phyloP scores from a whole-genome alignment of 2,113 vertebrate species.

The Peromyscus maniculatus region DNA sequence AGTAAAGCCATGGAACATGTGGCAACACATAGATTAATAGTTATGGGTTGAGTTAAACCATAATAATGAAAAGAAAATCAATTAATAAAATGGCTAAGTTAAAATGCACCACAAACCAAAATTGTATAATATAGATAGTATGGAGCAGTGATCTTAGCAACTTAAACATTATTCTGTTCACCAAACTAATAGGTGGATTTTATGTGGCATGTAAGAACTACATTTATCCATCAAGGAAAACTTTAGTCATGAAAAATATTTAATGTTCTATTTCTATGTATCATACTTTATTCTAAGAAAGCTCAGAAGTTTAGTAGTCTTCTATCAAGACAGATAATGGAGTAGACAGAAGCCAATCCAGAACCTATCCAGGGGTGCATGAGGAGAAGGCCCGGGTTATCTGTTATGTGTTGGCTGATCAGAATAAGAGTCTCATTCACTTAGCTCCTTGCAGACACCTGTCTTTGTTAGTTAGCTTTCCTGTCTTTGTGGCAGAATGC shows the following conservation, averaged over 20 bases:
- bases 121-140: not conserved
- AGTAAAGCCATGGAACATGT: no score
- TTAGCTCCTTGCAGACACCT: constrained; percentile 91
- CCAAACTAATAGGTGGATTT: not conserved
- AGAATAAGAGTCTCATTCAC: constrained; percentile 94
- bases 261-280: not conserved
- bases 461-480: constrained; percentile 39
- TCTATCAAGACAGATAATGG: constrained; percentile 91
- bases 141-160: not conserved
- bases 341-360: constrained; percentile 90
- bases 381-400: constrained; percentile 94
- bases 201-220: not conserved
- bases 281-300: not conserved
- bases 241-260: not conserved
- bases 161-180: not conserved
- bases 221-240: not conserved
- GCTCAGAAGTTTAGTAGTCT: constrained; percentile 80
- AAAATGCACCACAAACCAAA: not conserved
- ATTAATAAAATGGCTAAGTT: not conserved
- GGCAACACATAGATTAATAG: no score
- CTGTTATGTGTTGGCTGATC: constrained; percentile 92
- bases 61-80: not conserved
- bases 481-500: not conserved
- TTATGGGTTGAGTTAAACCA: no score
- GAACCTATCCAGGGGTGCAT: constrained; percentile 91